phyloP scores from a whole-genome alignment of 2,888 invertebrate species.

The Anorthoa munda region DNA sequence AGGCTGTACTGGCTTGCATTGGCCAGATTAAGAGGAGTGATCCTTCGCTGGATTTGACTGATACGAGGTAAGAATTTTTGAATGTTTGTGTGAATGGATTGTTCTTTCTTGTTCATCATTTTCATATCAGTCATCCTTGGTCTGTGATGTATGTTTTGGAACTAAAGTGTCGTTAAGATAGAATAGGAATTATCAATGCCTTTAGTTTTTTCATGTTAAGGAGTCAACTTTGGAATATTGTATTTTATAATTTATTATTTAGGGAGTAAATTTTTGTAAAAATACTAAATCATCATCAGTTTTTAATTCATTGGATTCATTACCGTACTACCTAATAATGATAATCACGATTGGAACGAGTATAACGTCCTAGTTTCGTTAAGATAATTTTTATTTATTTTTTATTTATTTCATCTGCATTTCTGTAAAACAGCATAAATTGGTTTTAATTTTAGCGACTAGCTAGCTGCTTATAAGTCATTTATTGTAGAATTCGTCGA shows the following conservation, averaged over 20 bases:
- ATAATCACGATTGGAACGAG: neutral
- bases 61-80: slow-evolving; percentile 86
- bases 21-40: slow-evolving; percentile 93
- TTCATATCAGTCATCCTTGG: neutral
- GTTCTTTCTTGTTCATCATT: neutral
- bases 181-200: neutral
- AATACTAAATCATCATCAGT: neutral
- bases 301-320: neutral
- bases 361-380: neutral
- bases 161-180: neutral
- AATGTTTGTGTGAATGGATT: neutral
- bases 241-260: neutral
- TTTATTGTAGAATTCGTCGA: neutral
- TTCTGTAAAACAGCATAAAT: no score
- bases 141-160: neutral
- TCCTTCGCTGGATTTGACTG: slow-evolving; percentile 91
- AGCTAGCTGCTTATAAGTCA: neutral
- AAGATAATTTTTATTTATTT: no score
- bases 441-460: neutral
- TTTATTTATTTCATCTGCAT: neutral
- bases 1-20: slow-evolving; percentile 95
- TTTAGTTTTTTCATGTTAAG: neutral
- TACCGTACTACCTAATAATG: neutral
- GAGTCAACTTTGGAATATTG: neutral
- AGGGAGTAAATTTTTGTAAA: neutral